Conservation (phyloP, 2,797 vertebrate species). For the Oceanodroma leucorhoa region DNA sequence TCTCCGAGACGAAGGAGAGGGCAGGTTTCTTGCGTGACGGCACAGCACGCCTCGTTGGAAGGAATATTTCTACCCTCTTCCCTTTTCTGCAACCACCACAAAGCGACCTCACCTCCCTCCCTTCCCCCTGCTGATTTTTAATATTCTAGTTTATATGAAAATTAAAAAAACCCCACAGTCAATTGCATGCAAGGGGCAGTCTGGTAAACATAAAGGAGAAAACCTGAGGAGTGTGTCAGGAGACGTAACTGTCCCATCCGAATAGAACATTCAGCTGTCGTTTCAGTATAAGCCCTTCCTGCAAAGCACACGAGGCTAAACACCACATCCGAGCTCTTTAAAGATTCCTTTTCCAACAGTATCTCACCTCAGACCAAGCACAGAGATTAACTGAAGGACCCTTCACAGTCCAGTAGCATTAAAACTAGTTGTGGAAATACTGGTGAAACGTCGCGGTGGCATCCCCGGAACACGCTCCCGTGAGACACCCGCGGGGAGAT, state of each 20-base stretch:
- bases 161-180: not conserved
- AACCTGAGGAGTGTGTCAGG: not conserved
- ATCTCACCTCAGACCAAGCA: not conserved
- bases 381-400: not conserved
- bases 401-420: not conserved
- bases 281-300: not conserved
- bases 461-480: rapidly evolving
- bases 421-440: not conserved
- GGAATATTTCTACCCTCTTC: not conserved
- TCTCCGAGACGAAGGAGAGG: not conserved
- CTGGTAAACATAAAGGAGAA: not conserved
- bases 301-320: not conserved
- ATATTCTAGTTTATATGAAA: not conserved
- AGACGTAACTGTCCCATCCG: not conserved
- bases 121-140: not conserved
- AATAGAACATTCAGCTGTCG: not conserved
- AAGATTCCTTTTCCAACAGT: not conserved
- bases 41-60: rapidly evolving
- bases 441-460: rapidly evolving
- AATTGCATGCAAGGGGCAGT: not conserved
- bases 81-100: not conserved
- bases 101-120: not conserved
- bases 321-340: rapidly evolving
- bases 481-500: not conserved
- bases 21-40: not conserved